Conservation (phyloP, 2,113 vertebrate species). For the Centrocercus urophasianus region DNA sequence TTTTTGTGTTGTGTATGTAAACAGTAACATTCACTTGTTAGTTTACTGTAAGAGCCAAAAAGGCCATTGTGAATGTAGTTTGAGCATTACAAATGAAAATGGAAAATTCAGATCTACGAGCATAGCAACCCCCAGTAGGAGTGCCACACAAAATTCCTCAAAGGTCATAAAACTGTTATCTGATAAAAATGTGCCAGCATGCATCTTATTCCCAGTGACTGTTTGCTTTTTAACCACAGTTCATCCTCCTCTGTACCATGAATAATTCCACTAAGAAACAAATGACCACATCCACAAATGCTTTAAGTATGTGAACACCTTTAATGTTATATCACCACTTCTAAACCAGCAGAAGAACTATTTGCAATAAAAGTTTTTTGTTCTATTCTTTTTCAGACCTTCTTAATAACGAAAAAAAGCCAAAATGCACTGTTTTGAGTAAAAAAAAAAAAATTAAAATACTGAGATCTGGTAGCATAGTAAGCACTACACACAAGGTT, state of each 20-base stretch:
- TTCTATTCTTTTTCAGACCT: neutral
- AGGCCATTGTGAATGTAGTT: neutral
- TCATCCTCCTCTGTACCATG: neutral
- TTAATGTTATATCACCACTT: neutral
- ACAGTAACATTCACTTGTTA: rapidly evolving
- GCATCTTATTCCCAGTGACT: neutral
- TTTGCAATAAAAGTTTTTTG: neutral
- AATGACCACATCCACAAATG: neutral
- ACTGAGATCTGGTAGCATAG: neutral
- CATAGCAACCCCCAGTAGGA: neutral
- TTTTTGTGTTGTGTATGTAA: neutral
- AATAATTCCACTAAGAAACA: neutral
- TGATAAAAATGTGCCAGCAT: neutral
- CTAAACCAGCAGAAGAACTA: neutral
- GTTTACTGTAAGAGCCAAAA: neutral
- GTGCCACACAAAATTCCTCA: neutral
- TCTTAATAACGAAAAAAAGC: neutral
- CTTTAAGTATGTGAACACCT: neutral
- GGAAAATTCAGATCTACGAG: neutral
- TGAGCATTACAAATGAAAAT: neutral
- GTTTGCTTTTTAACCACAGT: neutral
- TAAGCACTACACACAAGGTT: neutral
- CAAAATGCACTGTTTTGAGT: neutral
- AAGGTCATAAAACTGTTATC: neutral
- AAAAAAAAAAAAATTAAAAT: neutral